phyloP scores from a whole-genome alignment of 2,888 invertebrate species.

The Rotaria sp. region DNA sequence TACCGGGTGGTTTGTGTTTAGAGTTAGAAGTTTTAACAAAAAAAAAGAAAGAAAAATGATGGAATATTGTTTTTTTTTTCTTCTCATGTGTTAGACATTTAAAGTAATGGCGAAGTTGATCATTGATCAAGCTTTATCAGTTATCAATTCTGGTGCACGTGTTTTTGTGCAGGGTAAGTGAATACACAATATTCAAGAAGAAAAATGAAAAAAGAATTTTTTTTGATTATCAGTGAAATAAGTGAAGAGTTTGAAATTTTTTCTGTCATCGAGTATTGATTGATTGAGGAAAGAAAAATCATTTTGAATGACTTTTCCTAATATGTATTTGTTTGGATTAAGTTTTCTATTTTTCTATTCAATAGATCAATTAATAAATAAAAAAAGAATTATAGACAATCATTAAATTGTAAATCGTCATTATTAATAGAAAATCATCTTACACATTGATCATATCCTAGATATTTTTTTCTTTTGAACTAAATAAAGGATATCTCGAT shows the following conservation, averaged over 20 bases:
- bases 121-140: background rate
- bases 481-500: background rate
- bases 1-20: background rate
- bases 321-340: no score
- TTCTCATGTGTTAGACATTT: background rate
- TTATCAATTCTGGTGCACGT: conserved; percentile 65
- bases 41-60: background rate
- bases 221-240: background rate
- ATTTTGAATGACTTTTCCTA: no score
- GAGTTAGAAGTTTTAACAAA: no score
- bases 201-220: background rate
- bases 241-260: no score
- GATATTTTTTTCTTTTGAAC: background rate
- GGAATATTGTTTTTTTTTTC: background rate
- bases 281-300: no score
- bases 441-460: background rate
- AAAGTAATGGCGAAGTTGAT: background rate
- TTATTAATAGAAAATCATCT: background rate
- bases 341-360: background rate
- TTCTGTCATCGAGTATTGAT: no score
- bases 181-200: background rate
- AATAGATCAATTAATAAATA: no score
- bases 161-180: conserved; percentile 73
- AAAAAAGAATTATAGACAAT: no score
- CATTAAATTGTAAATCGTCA: no score